A percentile compares a stretch with the other conserved stretches of the same genome.
These are phyloP conservation scores for Streptopelia turtur DNA, from an alignment of 2,797 vertebrate species.

Conservation along the genomic window DNA sequence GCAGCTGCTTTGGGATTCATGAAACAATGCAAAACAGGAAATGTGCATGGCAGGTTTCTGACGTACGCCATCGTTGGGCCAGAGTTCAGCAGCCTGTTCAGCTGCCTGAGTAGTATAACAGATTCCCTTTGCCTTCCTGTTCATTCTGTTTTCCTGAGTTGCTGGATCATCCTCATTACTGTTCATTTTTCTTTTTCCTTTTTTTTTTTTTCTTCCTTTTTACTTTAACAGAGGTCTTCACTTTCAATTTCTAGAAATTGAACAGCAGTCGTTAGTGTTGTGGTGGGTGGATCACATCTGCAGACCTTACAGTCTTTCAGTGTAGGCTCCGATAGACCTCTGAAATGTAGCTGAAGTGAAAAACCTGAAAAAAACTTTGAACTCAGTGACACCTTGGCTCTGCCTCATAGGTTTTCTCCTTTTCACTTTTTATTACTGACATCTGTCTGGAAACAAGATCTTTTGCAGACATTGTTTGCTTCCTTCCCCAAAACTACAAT, in stretches of 20 bases:
- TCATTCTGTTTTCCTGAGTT: constrained; percentile 20
- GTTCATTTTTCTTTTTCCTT: background rate
- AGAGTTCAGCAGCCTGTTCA: constrained; percentile 43
- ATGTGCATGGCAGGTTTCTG: constrained; percentile 20
- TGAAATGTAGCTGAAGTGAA: background rate
- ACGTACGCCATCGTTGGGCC: background rate
- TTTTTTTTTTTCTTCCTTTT: background rate
- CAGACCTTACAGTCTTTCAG: background rate
- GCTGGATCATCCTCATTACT: background rate
- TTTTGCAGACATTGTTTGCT: background rate
- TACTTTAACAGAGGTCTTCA: background rate
- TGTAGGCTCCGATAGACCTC: background rate
- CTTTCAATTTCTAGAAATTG: background rate
- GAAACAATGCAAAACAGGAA: constrained; percentile 70
- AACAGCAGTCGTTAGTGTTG: background rate
- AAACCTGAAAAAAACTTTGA: background rate
- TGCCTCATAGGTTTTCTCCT: background rate
- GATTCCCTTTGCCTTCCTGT: constrained; percentile 37
- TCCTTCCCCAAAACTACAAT: background rate
- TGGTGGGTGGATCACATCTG: background rate
- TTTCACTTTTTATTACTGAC: background rate
- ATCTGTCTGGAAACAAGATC: background rate
- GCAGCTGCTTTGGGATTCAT: constrained; percentile 38
- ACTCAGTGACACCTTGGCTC: background rate
- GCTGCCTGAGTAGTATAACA: constrained; percentile 28